Conservation (phyloP, 2,888 invertebrate genomes). For the Kryphioiulus occultus region DNA sequence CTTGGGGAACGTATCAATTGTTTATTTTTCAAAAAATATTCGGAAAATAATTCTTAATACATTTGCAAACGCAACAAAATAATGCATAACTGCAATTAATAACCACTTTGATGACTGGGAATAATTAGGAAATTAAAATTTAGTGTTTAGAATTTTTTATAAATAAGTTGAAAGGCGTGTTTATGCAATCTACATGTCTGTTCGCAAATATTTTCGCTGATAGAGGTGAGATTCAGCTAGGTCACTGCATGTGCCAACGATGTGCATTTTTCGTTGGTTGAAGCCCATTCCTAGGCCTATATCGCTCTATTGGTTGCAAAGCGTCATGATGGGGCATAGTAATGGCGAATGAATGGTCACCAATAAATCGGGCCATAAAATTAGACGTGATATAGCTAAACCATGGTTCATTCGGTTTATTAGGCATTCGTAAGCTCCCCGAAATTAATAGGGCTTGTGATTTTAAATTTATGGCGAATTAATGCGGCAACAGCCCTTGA, state of each 20-base stretch:
- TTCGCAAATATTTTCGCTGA: no score
- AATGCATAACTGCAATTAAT: no score
- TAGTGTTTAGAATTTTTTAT: no score
- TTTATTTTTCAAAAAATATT: no score
- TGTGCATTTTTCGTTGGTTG: not conserved
- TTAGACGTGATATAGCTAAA: not conserved
- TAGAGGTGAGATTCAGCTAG: no score
- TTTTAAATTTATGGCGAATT: constrained; percentile 20
- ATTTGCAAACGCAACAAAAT: no score
- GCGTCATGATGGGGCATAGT: not conserved
- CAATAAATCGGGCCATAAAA: constrained; percentile 17
- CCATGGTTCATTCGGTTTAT: constrained; percentile 26
- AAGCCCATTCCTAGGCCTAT: not conserved
- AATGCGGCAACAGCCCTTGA: constrained; percentile 29
- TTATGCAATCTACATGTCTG: no score
- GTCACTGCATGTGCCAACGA: not conserved
- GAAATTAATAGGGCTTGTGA: constrained; percentile 36
- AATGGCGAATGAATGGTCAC: constrained; percentile 33
- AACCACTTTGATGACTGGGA: no score
- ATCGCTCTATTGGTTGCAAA: not conserved
- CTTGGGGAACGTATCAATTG: no score
- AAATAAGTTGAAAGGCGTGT: no score
- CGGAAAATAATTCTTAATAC: no score
- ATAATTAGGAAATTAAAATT: no score
- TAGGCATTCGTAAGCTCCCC: constrained; percentile 36